Conservation (phyloP, 2,888 invertebrate genomes). For the Spilarctia lutea region DNA sequence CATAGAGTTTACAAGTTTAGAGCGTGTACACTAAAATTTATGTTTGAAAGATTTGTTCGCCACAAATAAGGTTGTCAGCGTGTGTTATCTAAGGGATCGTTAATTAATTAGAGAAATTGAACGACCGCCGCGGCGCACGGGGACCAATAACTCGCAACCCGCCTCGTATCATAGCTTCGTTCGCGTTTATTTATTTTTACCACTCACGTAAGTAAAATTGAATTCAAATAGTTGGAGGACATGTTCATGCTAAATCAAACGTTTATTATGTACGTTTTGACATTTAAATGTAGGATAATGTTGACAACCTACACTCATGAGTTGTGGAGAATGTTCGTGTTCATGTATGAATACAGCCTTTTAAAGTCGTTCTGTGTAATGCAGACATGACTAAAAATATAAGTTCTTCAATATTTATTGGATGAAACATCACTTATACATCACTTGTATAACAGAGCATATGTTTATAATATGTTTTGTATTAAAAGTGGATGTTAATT, state of each 20-base stretch:
- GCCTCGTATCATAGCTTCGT: conserved; percentile 84
- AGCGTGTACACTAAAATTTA: conserved; percentile 85
- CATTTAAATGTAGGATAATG: conserved; percentile 49
- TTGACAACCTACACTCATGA: conserved; percentile 44
- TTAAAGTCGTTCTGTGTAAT: not conserved
- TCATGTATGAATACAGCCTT: conserved; percentile 21
- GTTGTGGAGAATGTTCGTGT: conserved; percentile 25
- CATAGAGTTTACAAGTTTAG: conserved; percentile 83
- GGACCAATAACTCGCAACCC: conserved; percentile 86
- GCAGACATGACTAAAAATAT: not conserved
- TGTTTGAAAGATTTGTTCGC: conserved; percentile 85
- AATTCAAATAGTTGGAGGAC: conserved; percentile 75
- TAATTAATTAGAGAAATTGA: conserved; percentile 87
- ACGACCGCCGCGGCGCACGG: conserved; percentile 80
- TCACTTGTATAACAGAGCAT: not conserved
- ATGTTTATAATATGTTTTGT: not conserved
- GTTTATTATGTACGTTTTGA: conserved; percentile 52
- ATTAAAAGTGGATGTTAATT: conserved; percentile 8
- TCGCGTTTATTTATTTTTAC: conserved; percentile 84
- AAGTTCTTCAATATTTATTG: not conserved
- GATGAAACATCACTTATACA: not conserved
- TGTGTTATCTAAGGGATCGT: conserved; percentile 85
- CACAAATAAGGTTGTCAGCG: conserved; percentile 87
- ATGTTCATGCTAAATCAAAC: conserved; percentile 61
- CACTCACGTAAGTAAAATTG: conserved; percentile 85